Percentiles rank a stretch among this genome's conserved stretches.
phyloP scores from a whole-genome alignment of 2,113 vertebrate genomes.

The Mugil cephalus region DNA sequence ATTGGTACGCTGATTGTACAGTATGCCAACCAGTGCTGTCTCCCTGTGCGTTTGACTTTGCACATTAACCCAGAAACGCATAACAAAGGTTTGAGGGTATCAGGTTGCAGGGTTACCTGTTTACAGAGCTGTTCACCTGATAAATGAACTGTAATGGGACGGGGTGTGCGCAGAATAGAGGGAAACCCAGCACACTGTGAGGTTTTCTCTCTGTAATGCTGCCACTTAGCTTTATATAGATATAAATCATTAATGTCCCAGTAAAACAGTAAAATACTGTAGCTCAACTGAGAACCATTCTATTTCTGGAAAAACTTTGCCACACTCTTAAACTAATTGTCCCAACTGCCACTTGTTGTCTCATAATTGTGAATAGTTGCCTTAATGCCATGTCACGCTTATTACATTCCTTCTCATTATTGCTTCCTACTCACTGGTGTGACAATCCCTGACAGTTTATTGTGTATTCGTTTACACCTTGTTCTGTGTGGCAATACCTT shows the following conservation, averaged over 20 bases:
- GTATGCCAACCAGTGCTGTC: background rate
- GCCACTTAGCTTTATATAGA: background rate
- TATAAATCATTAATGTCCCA: background rate
- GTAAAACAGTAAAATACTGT: background rate
- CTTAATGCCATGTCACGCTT: background rate
- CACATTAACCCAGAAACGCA: constrained; percentile 23
- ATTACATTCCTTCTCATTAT: background rate
- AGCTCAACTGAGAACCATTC: background rate
- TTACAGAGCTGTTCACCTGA: constrained; percentile 19
- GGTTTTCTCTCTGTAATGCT: too few species aligned
- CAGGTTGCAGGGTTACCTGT: background rate
- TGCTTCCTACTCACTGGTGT: background rate
- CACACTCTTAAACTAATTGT: background rate
- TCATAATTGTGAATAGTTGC: background rate
- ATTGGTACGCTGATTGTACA: background rate
- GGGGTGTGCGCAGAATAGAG: background rate
- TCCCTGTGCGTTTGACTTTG: background rate
- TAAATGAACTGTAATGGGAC: background rate
- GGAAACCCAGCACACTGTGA: background rate
- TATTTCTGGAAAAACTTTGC: background rate
- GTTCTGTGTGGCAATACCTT: background rate
- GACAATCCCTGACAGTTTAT: background rate
- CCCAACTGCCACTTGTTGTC: background rate
- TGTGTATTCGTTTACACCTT: background rate
- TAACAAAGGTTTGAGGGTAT: constrained; percentile 11